These are phyloP conservation scores for Brachypterus glaber DNA, from an alignment of 2,888 invertebrate genomes.

Conservation along the genomic window DNA sequence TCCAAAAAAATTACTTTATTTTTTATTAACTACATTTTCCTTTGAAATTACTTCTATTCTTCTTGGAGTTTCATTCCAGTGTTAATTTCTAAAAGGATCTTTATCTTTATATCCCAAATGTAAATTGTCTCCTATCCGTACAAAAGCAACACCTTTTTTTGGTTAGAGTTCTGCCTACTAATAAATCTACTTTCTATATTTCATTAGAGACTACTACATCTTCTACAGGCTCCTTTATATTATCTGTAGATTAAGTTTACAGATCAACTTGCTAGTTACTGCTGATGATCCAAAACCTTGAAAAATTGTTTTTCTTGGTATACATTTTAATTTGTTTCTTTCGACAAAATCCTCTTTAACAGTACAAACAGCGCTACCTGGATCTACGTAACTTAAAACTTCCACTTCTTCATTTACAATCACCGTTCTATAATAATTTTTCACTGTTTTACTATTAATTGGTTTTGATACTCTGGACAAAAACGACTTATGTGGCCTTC, in stretches of 20 bases:
- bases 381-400: constrained; percentile 2
- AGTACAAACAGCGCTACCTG: constrained; percentile 6
- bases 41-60: background rate
- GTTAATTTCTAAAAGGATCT: background rate
- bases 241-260: background rate
- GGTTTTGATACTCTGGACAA: too few species aligned
- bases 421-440: too few species aligned
- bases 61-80: background rate
- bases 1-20: constrained; percentile 2
- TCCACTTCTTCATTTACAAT: too few species aligned
- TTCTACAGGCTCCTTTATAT: constrained; percentile 1
- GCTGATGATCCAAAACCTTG: background rate
- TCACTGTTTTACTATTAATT: too few species aligned
- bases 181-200: background rate
- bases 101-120: constrained; percentile 2
- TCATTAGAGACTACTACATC: constrained; percentile 1
- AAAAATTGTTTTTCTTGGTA: constrained; percentile 1
- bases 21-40: constrained; percentile 1
- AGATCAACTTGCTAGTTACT: background rate
- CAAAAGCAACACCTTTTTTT: constrained; percentile 5
- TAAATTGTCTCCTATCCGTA: constrained; percentile 1
- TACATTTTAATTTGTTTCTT: background rate
- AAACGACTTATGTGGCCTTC: background rate
- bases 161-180: constrained; percentile 2
- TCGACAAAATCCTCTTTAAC: background rate